Conservation (phyloP, 1,140 invertebrate genomes). For the Ostrea denselamellosa region DNA sequence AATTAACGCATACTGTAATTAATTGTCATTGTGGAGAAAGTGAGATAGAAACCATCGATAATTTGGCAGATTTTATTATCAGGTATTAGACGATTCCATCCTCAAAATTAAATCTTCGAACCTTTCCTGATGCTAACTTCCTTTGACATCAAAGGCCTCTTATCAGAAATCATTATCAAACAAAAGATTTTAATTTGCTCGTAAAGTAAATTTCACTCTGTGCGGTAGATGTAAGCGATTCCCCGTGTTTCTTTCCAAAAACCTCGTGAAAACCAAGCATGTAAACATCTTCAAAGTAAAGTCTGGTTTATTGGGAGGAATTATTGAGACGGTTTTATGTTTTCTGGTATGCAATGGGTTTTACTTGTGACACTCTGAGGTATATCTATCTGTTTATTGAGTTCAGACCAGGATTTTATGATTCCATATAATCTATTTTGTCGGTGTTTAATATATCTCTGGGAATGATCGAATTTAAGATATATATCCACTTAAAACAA, state of each 20-base stretch:
- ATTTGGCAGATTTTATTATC: neutral
- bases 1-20: too few relatives aligned
- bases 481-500: neutral
- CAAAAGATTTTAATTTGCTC: conserved; percentile 50
- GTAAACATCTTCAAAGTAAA: conserved; percentile 26
- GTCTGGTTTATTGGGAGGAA: conserved; percentile 17
- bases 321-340: conserved; percentile 25
- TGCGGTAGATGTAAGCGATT: conserved; percentile 45
- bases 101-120: neutral
- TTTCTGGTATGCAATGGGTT: conserved; percentile 30
- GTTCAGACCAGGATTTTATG: conserved; percentile 22
- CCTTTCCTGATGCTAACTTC: conserved; percentile 43
- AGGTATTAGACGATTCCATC: neutral
- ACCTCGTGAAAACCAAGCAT: conserved; percentile 2
- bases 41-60: neutral
- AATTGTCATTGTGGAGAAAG: too few relatives aligned
- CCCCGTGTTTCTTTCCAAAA: neutral
- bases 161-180: conserved; percentile 53
- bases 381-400: conserved; percentile 37
- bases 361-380: conserved; percentile 27
- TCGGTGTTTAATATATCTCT: neutral
- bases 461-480: neutral
- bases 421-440: neutral
- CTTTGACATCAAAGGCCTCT: conserved; percentile 52
- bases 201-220: conserved; percentile 39